Conservation (phyloP, 2,797 vertebrate genomes). For the Catamblyrhynchus diadema region DNA sequence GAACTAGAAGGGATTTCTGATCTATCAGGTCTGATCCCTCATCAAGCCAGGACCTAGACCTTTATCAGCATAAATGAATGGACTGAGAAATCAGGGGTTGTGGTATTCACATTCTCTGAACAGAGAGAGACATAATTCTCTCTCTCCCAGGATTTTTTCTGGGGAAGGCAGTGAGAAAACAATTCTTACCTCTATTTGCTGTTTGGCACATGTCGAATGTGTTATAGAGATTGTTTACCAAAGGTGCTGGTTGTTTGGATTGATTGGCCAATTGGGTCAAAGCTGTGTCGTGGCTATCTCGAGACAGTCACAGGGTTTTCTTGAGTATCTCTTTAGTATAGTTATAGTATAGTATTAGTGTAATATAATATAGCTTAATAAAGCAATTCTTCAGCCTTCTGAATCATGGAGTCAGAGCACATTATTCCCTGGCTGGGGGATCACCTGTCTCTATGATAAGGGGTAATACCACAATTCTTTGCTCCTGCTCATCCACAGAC, state of each 20-base stretch:
- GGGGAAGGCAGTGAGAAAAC: not conserved
- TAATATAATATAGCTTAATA: not conserved
- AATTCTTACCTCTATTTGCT: not conserved
- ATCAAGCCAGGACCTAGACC: not conserved
- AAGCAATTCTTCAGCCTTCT: not conserved
- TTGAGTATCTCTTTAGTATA: not conserved
- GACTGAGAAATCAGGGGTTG: not conserved
- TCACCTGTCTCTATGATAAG: not conserved
- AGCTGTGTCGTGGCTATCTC: not conserved
- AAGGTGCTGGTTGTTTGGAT: not conserved
- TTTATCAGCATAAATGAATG: not conserved
- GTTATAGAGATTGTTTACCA: not conserved
- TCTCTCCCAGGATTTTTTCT: not conserved
- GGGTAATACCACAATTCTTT: not conserved
- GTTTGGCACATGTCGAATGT: not conserved
- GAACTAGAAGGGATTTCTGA: not conserved
- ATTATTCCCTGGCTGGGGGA: not conserved
- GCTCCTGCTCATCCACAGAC: not conserved
- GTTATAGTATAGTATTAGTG: not conserved
- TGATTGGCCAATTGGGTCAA: not conserved
- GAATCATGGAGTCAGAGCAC: not conserved
- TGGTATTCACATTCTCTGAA: not conserved
- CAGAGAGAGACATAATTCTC: not conserved
- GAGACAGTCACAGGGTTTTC: not conserved
- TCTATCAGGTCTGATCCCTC: not conserved